Evolutionary conservation across 2,113 vertebrate genomes (phyloP).

Genomic region (Hypocryptadius cinnamomeus): DNA sequence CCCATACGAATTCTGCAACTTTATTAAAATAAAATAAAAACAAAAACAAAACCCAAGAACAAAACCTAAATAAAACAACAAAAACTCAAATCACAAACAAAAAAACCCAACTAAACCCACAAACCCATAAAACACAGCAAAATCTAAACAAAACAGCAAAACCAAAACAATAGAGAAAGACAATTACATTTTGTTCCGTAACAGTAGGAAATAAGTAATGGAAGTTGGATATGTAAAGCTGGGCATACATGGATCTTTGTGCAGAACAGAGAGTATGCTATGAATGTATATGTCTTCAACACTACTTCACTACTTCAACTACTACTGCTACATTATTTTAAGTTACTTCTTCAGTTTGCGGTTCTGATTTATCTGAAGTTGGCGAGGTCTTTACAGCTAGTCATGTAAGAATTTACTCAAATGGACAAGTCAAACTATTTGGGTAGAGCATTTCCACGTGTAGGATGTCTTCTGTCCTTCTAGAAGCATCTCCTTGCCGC

Average conservation of each 20-base stretch:
- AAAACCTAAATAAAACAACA: neutral
- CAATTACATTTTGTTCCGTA: neutral
- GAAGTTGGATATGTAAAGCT: neutral
- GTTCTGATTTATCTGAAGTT: neutral
- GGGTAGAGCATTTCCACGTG: neutral
- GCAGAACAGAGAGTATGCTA: neutral
- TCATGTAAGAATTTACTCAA: neutral
- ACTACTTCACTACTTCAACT: too few species aligned
- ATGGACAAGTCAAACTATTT: neutral
- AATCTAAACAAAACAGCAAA: neutral
- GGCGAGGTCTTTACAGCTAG: neutral
- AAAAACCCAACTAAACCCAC: neutral
- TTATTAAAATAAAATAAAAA: neutral
- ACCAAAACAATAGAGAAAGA: neutral
- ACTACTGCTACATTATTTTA: neutral
- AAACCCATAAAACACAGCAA: neutral
- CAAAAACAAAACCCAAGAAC: neutral
- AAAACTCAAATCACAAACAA: neutral
- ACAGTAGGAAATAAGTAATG: neutral
- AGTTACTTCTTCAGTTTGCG: neutral
- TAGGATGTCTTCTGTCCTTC: neutral
- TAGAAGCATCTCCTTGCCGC: neutral
- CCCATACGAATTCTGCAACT: neutral
- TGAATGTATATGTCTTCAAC: neutral
- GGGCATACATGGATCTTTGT: neutral